Base-by-base conservation (phyloP, 2,113 vertebrate species). In the Phrynocephalus versicolor region DNA sequence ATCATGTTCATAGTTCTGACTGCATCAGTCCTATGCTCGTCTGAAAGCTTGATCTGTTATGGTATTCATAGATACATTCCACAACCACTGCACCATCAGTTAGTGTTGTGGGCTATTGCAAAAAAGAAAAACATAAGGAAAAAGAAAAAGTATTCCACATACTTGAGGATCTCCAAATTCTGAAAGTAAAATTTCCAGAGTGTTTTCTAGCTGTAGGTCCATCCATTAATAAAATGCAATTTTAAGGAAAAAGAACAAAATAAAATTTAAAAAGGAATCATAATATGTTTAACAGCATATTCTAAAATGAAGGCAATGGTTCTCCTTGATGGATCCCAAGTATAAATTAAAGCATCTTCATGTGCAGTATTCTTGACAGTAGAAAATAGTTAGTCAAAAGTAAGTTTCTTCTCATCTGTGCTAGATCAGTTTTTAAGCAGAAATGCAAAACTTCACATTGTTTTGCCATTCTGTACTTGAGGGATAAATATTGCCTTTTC, bases 1-100 rank as follows among this genome's bases (percentile, higher is more conserved):
- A 98, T 99, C 98, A 98, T 98, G 95, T 97, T 96, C 93, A 95
- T 96, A 92, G 97, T 92, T 95, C 93, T 96, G 95, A 95, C 94
- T 90, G 93, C 96, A 93, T 96, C 93, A 96, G 96, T 95, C 58
- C 95, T 95, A 92, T 95, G 87, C 94, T 95, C 87, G 89, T 94
- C 92, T 94, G 89, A 84, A 87, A 90, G 91, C 87, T 91, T 95
- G 93, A 93, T 94, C 93, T 94, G 90, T 90, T 91, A 88, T 51
- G 86, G 91, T 95, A 94, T 94, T 96, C 95, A 96, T 90, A 94
- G 95, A 95, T 94, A 94, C 94, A 96, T 96, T 95, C 96, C 95
- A 96, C 93, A 94, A 93, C 90, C 94, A 95, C 89, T 87, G 93
- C 92, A 94, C 84, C 82, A 94, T 93, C 93, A 95, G 93, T 93